Evolutionary conservation across 2,888 invertebrate genomes (phyloP).

Genomic region (Chymomyza procnemis): DNA sequence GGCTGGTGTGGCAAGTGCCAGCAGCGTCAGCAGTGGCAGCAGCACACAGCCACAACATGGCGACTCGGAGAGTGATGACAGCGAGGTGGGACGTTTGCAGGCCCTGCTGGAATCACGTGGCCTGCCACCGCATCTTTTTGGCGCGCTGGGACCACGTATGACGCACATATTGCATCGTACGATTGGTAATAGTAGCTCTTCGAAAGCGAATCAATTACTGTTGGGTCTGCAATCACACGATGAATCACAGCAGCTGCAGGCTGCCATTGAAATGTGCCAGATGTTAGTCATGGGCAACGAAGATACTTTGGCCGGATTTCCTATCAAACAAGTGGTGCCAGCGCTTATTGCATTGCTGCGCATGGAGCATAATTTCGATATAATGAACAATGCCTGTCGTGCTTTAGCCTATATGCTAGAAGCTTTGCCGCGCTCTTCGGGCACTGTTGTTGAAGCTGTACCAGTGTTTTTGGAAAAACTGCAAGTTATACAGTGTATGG

Average conservation of each 20-base stretch:
- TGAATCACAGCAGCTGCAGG: conserved; percentile 96
- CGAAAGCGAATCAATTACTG: conserved; percentile 95
- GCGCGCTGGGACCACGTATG: conserved; percentile 96
- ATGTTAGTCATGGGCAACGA: conserved; percentile 99
- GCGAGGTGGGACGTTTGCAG: conserved; percentile 96
- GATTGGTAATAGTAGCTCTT: conserved; percentile 91
- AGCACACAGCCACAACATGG: conserved; percentile 71
- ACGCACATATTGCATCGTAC: conserved; percentile 96
- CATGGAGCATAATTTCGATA: conserved; percentile 99
- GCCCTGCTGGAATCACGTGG: conserved; percentile 96
- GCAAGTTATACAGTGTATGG: conserved; percentile 99
- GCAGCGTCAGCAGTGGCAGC: conserved; percentile 24
- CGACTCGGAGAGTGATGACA: conserved; percentile 91
- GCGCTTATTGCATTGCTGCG: conserved; percentile 94
- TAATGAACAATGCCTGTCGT: conserved; percentile 99
- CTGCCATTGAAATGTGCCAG: conserved; percentile 99
- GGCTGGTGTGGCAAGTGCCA: conserved; percentile 29
- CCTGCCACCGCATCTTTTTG: conserved; percentile 96
- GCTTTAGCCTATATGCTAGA: conserved; percentile 99
- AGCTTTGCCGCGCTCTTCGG: conserved; percentile 96
- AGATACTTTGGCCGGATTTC: conserved; percentile 98
- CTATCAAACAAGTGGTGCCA: conserved; percentile 97
- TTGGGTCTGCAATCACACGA: conserved; percentile 95
- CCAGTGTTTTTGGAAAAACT: conserved; percentile 98
- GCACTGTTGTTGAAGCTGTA: conserved; percentile 97